Conservation (phyloP, 2,113 vertebrate genomes). For the Microcebus murinus region DNA sequence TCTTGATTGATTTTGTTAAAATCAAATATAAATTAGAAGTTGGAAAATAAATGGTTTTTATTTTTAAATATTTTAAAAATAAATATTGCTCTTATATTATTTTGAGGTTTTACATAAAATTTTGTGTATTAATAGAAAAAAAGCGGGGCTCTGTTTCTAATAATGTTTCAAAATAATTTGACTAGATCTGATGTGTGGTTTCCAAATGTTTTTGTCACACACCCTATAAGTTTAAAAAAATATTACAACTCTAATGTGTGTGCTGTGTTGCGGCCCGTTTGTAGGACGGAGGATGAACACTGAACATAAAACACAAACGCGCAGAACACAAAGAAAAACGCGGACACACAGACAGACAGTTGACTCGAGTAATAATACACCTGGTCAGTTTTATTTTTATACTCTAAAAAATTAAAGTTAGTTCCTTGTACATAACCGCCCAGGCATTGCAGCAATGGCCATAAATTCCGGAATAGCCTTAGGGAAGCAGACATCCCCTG, state of each 20-base stretch:
- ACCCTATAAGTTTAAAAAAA: not conserved
- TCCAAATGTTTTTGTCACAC: not conserved
- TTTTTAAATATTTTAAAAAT: constrained; percentile 3
- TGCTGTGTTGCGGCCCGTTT: not conserved
- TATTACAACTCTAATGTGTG: not conserved
- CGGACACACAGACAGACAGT: no score
- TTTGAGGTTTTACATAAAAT: not conserved
- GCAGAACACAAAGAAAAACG: no score
- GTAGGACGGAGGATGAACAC: no score
- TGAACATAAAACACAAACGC: no score
- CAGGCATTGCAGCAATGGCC: no score
- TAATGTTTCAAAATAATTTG: not conserved
- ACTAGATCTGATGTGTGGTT: not conserved
- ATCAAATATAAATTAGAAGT: not conserved
- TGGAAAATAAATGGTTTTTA: constrained; percentile 15
- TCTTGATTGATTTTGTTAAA: constrained; percentile 40
- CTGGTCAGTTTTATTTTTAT: no score
- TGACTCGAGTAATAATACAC: no score
- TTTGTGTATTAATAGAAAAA: not conserved
- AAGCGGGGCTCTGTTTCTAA: not conserved
- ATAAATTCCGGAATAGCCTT: no score
- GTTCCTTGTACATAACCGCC: no score
- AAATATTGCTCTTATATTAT: not conserved
- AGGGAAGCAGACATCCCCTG: no score
- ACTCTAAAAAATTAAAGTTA: no score